A percentile compares a stretch with the other conserved stretches of the same genome.
phyloP scores from a whole-genome alignment of 2,797 vertebrate genomes.

The Pseudochirops cupreus region DNA sequence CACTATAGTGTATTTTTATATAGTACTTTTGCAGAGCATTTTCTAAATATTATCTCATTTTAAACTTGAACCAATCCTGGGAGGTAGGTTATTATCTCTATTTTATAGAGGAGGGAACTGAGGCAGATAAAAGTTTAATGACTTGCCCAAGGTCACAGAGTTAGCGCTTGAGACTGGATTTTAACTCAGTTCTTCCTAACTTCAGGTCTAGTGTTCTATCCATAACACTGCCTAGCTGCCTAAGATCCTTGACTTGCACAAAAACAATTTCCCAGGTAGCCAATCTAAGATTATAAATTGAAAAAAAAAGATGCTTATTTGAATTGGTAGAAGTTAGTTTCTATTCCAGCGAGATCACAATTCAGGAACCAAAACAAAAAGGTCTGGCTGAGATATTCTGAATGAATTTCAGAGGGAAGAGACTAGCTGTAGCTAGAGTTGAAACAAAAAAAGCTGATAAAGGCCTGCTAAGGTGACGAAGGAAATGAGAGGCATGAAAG shows the following conservation, averaged over 20 bases:
- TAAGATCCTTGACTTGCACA: neutral
- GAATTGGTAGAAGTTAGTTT: neutral
- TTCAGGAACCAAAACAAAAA: neutral
- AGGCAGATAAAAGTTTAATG: neutral
- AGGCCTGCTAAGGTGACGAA: neutral
- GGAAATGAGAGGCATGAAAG: neutral
- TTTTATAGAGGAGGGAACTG: neutral
- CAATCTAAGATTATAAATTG: neutral
- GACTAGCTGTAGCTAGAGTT: neutral
- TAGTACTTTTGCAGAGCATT: neutral
- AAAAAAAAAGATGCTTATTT: neutral
- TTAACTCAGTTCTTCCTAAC: neutral
- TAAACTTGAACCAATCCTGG: neutral
- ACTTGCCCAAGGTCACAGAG: neutral
- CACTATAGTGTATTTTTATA: neutral
- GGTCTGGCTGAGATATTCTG: neutral
- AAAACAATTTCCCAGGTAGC: neutral
- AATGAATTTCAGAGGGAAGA: neutral
- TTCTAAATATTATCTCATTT: neutral
- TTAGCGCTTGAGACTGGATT: neutral
- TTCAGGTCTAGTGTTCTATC: neutral
- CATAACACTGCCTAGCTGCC: neutral
- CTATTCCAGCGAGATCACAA: neutral
- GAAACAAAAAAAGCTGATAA: neutral
- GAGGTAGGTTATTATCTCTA: neutral